Evolutionary conservation across 2,888 invertebrate species (phyloP).

Genomic region (Pemphredon lugubris): DNA sequence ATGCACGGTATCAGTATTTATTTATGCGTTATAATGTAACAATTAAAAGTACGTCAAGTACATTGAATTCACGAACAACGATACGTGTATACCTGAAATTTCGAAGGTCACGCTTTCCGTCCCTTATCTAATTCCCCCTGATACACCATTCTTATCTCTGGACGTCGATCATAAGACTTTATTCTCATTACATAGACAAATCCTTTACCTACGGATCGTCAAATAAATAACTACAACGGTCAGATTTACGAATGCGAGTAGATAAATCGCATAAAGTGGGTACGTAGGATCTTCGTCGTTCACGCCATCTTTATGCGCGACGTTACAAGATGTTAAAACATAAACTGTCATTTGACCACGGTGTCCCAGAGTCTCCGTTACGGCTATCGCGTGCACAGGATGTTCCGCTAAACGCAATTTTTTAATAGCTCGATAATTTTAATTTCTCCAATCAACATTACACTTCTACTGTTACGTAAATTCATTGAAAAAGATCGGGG

Average conservation of each 20-base stretch:
- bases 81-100: constrained; percentile 52
- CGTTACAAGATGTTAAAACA: constrained; percentile 45
- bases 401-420: no score
- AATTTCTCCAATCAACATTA: no score
- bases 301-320: constrained; percentile 23
- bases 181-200: no score
- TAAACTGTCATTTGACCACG: constrained; percentile 21
- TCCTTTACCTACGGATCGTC: constrained; percentile 24
- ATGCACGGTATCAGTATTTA: constrained; percentile 59
- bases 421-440: no score
- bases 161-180: no score
- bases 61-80: constrained; percentile 67
- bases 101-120: neutral
- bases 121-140: neutral
- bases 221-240: constrained; percentile 61
- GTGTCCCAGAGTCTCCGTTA: constrained; percentile 24
- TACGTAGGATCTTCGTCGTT: constrained; percentile 6
- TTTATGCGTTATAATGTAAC: constrained; percentile 70
- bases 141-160: neutral
- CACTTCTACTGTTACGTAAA: no score
- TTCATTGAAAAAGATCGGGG: no score
- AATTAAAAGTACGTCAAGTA: constrained; percentile 70
- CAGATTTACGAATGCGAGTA: constrained; percentile 54
- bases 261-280: constrained; percentile 26
- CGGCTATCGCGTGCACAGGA: no score